Conservation (phyloP, 2,797 vertebrate species). For the Hyperoplus immaculatus region DNA sequence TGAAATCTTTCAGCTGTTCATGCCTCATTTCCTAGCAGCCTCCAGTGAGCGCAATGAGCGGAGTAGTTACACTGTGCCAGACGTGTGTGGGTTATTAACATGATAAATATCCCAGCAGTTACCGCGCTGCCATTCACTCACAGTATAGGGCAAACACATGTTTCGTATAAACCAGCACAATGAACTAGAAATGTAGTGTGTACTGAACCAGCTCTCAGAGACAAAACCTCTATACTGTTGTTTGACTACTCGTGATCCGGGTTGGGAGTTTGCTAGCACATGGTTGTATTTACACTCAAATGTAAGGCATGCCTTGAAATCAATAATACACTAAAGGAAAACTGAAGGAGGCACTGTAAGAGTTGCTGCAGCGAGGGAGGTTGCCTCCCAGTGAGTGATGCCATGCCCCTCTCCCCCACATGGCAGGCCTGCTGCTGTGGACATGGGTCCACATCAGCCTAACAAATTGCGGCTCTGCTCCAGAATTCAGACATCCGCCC, state of each 20-base stretch:
- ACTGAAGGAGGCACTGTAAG: conserved; percentile 14
- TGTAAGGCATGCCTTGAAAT: conserved; percentile 60
- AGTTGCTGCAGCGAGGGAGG: not conserved
- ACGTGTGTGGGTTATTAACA: conserved; percentile 71
- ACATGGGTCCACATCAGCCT: conserved; percentile 74
- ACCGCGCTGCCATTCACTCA: conserved; percentile 39
- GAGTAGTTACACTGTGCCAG: conserved; percentile 54
- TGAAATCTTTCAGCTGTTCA: conserved; percentile 67
- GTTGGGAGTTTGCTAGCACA: not conserved
- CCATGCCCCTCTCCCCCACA: conserved; percentile 54
- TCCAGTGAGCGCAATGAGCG: conserved; percentile 54
- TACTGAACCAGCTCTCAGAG: conserved; percentile 26
- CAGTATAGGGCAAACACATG: conserved; percentile 37
- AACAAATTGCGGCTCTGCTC: conserved; percentile 76
- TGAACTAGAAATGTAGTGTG: conserved; percentile 32
- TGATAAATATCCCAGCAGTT: conserved; percentile 60
- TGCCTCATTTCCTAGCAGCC: conserved; percentile 71
- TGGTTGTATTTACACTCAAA: conserved; percentile 49
- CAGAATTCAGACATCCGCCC: conserved; percentile 80
- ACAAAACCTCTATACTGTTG: conserved; percentile 20
- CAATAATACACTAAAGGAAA: conserved; percentile 26
- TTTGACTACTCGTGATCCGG: not conserved
- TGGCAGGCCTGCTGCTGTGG: conserved; percentile 64
- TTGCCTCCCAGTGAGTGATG: conserved; percentile 48
- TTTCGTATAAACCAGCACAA: conserved; percentile 48